These are phyloP conservation scores for Microchirus variegatus DNA, from an alignment of 2,797 vertebrate species.

Conservation along the genomic window DNA sequence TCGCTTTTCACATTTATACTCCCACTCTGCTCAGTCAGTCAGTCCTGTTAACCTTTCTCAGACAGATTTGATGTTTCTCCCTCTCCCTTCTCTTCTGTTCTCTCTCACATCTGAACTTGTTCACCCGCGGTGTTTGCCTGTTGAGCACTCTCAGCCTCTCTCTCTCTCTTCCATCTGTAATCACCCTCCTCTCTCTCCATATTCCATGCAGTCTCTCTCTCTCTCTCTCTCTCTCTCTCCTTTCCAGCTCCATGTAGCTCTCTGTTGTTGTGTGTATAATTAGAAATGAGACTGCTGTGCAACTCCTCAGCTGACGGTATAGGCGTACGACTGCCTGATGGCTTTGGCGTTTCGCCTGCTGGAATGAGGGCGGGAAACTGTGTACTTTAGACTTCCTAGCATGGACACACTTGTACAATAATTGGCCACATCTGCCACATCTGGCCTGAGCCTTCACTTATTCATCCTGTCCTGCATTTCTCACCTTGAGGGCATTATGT, in stretches of 20 bases:
- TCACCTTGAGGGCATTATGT: slow-evolving; percentile 12
- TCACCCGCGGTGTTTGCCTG: slow-evolving; percentile 58
- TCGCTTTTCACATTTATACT: slow-evolving; percentile 73
- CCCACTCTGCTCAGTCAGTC: slow-evolving; percentile 73
- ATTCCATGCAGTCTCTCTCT: slow-evolving; percentile 3
- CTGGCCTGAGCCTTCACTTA: background rate
- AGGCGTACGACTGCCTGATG: slow-evolving; percentile 78
- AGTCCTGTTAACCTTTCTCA: slow-evolving; percentile 74
- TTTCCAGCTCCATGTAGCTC: slow-evolving; percentile 48
- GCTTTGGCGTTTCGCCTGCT: slow-evolving; percentile 62
- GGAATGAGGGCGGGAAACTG: slow-evolving; percentile 62
- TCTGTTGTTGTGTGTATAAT: slow-evolving; percentile 72
- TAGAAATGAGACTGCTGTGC: slow-evolving; percentile 79
- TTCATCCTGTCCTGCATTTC: slow-evolving; percentile 12
- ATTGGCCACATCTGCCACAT: slow-evolving; percentile 13
- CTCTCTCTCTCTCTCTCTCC: slow-evolving; percentile 5
- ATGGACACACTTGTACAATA: slow-evolving; percentile 11
- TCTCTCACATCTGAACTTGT: slow-evolving; percentile 61
- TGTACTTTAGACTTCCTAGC: slow-evolving; percentile 38
- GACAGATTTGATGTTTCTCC: slow-evolving; percentile 62
- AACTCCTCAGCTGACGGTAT: slow-evolving; percentile 79
- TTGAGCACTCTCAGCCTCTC: slow-evolving; percentile 63
- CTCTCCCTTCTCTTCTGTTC: slow-evolving; percentile 19
- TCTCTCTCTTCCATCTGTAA: slow-evolving; percentile 64
- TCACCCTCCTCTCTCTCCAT: slow-evolving; percentile 44